These are phyloP conservation scores for Blomia tropicalis DNA, from an alignment of 2,888 invertebrate species.

Conservation along the genomic window DNA sequence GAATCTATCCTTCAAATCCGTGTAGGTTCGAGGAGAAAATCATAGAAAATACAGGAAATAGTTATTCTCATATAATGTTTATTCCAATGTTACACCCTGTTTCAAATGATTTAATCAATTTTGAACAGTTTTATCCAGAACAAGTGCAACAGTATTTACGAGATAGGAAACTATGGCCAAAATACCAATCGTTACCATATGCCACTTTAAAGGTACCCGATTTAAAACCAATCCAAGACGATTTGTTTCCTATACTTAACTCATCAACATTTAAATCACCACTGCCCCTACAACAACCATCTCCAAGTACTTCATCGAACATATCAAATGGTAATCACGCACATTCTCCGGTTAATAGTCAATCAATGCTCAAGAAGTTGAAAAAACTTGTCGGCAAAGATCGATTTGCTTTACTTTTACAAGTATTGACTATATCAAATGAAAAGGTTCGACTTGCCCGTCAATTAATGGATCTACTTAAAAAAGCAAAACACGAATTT, in stretches of 20 bases:
- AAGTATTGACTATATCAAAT: background rate
- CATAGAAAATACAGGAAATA: background rate
- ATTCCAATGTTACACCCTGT: background rate
- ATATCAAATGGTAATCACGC: background rate
- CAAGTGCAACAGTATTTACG: background rate
- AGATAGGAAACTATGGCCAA: too few relatives aligned
- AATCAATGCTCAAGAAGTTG: background rate
- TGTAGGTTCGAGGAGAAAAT: background rate
- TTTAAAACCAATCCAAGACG: background rate
- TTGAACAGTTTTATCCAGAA: background rate
- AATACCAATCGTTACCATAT: too few relatives aligned
- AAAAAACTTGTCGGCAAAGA: background rate
- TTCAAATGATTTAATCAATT: background rate
- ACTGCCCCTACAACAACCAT: background rate
- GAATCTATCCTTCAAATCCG: background rate
- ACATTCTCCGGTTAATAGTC: background rate
- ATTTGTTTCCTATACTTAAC: background rate
- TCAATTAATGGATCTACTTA: background rate
- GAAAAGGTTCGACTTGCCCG: background rate
- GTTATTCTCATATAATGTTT: too few relatives aligned
- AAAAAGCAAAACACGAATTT: too few relatives aligned
- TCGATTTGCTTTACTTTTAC: background rate
- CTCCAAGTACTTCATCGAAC: background rate
- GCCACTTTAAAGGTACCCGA: too few relatives aligned
- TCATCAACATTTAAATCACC: background rate